Evolutionary conservation across 2,113 vertebrate genomes (phyloP).

Genomic region (Crocuta crocuta): DNA sequence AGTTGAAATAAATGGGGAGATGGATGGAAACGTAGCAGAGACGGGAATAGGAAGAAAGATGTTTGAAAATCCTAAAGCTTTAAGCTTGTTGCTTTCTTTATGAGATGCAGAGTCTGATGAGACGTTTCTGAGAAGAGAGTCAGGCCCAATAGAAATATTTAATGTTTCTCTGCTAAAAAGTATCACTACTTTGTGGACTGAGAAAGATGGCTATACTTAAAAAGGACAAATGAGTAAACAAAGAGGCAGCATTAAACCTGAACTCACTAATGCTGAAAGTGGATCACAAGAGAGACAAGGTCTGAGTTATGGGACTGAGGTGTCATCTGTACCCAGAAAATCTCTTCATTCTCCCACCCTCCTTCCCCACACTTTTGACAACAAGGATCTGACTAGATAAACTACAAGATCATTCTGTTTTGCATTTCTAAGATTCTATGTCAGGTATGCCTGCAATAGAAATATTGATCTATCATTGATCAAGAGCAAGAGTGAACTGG

Average conservation of each 20-base stretch:
- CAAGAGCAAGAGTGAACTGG: slow-evolving; percentile 3
- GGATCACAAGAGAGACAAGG: neutral
- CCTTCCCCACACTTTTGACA: neutral
- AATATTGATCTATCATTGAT: slow-evolving; percentile 29
- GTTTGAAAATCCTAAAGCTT: neutral
- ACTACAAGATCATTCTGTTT: neutral
- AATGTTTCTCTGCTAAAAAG: neutral
- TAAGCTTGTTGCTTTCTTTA: neutral
- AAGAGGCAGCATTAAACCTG: neutral
- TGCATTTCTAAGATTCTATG: slow-evolving; percentile 5
- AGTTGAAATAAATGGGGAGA: neutral
- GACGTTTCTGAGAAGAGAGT: neutral
- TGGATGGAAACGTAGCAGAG: neutral
- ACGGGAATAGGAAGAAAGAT: neutral
- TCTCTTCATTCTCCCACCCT: neutral
- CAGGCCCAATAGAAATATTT: neutral
- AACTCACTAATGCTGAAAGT: neutral
- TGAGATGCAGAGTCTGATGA: neutral
- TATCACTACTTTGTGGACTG: neutral
- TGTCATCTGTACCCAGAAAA: neutral
- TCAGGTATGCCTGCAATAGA: neutral
- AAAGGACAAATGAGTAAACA: neutral
- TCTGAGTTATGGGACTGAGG: neutral
- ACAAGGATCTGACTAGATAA: neutral
- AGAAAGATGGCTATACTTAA: neutral